These are phyloP conservation scores for Bombus balteatus DNA, from an alignment of 1,140 invertebrate species.

Conservation along the genomic window DNA sequence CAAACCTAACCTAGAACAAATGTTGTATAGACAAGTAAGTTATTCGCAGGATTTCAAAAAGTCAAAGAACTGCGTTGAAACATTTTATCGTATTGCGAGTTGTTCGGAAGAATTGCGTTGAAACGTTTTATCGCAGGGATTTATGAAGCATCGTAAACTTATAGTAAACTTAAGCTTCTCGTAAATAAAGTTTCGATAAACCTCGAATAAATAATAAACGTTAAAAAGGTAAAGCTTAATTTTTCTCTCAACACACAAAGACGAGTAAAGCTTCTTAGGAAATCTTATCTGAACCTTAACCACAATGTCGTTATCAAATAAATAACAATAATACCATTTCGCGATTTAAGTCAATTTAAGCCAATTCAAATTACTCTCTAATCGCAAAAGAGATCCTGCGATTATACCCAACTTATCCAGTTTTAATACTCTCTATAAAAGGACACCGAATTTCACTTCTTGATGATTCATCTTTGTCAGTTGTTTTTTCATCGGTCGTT, in stretches of 20 bases:
- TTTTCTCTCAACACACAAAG: too few species aligned
- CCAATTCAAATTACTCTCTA: neutral
- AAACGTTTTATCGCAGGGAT: neutral
- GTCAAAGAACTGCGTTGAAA: too few species aligned
- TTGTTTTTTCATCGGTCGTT: neutral
- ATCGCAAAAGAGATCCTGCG: neutral
- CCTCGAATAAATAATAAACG: neutral
- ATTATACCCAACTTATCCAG: neutral
- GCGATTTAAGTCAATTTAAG: neutral
- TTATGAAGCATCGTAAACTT: neutral
- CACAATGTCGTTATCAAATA: neutral
- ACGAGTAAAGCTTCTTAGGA: neutral
- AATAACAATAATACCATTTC: neutral
- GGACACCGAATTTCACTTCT: neutral
- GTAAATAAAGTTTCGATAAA: neutral
- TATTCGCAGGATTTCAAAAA: too few species aligned
- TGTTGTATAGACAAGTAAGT: too few species aligned
- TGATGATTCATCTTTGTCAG: neutral
- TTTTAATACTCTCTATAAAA: neutral
- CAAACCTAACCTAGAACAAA: too few species aligned
- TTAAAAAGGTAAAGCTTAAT: neutral
- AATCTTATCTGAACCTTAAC: neutral
- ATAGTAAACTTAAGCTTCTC: neutral
- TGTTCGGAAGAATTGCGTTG: neutral
- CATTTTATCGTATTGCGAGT: too few species aligned